Evolutionary conservation across 2,113 vertebrate genomes (phyloP), one percentile per base, ranked within the genome.

Genomic region (Odocoileus virginianus): DNA sequence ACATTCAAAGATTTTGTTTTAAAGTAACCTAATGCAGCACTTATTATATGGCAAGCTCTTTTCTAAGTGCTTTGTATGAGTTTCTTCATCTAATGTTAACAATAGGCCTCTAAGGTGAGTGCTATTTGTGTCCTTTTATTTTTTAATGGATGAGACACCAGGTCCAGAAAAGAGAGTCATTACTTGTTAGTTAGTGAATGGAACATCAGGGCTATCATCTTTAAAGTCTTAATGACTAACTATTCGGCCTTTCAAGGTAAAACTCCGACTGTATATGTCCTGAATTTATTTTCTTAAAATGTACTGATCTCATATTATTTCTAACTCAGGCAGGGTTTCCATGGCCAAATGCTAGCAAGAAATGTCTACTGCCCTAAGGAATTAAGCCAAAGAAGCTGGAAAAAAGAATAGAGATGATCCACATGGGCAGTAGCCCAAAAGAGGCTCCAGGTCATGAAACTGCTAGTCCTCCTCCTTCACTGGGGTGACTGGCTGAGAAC

Each of bases 361-460:
- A 79, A 81, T 89, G 45, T 71, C 64, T 67, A 33, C 9, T 67
- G 27, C 76, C 71, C 60, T 94, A 94, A 94, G 94, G 57, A 97
- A 78, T 64, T 40, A 57, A 97, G 93, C 88, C 96, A 97, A 96
- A 81, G 8, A 86, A 97, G 28, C 25, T 57, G 28, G 47, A 54
- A 25, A 58, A 61, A 95, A 27, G 50, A 67, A 60, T 1, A 81
- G 50, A 12, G 11, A 84, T 91, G 61, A 87, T 58, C 57, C 43
- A 87, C 36, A 82, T 3, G 15, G 64, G 88, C 91, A 92, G 45
- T 50, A 78, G 60, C 27, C 92, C 79, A 74, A 91, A 67, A 91
- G 40, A 28, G 0, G 1, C 78, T 87, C 16, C 23, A 96, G 50
- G 85, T 60, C 57, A 12, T 43, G 43, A 43, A 85, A 55, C 21